Base-by-base conservation (phyloP, 2,888 invertebrate genomes). In the Cloeon dipterum region DNA sequence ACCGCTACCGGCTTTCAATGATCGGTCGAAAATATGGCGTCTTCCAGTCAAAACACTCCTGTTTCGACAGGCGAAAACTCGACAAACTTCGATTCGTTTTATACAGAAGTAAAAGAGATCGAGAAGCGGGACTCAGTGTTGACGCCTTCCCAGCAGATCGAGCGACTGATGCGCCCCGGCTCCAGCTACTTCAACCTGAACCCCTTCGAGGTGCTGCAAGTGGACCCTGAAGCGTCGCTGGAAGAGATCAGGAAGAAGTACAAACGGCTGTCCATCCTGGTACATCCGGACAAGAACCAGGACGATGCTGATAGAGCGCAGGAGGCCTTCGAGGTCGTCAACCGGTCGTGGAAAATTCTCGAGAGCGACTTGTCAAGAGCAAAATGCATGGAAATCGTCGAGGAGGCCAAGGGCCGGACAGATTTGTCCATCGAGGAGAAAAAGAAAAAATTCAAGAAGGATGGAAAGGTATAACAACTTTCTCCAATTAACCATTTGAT, bases 251-350 rank as follows among this genome's bases (percentile, higher is more conserved):
- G 93, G 58, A 94, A 88, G 56, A 91, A 91, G 59, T 99, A 94
- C 59, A 71, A 89, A 53, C 52, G 72, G 62, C 68, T 96, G 50
- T 96, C 98, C 14, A 88, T 98, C 56, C 66, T 98, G 50, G 93
- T 98, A 23, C 98, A 99, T 74, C 98, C 98, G 17, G 98, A 99
- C 56, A 99, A 98, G 63, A 99, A 99, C 62, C 78, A 79, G 61
- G 88, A 96, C 61, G 89, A 98, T 56, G 63, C 72, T 20, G 96
- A 96, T 40, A 67, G 91, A 54, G 89, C 98, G 2, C 91, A 98
- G 55, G 72, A 77, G 52, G 81, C 83, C 32, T 86, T 86, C 55
- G 86, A 86, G 71, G 72, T 91, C 51, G 74, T 96, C 35, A 91
- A 91, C 55, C 77, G 83, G 53, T 82, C 94, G 1, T 96, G 86